These are phyloP conservation scores for human DNA, from an alignment of 2,113 vertebrate species.

Conservation along the genomic window DNA sequence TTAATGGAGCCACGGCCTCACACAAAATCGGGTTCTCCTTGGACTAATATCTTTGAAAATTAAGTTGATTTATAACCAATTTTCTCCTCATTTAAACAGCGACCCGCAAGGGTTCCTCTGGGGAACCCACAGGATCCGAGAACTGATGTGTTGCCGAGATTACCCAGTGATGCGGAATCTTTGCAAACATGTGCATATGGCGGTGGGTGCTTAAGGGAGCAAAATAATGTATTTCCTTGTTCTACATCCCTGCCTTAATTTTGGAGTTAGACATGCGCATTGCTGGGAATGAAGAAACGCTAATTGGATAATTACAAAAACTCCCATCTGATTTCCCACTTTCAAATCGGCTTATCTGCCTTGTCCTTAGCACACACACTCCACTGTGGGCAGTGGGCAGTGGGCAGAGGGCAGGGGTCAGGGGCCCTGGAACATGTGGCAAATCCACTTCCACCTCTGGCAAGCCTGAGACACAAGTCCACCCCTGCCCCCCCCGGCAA, in stretches of 20 bases:
- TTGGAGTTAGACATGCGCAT: not conserved
- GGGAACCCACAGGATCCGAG: conserved; percentile 68
- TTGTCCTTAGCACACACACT: fast-evolving
- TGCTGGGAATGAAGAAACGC: not conserved
- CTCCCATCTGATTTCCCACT: not conserved
- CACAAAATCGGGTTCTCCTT: conserved; percentile 70
- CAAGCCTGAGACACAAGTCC: not conserved
- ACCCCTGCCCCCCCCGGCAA: not conserved
- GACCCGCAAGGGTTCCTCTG: conserved; percentile 75
- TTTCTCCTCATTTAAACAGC: conserved; percentile 80
- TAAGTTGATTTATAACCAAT: conserved; percentile 83
- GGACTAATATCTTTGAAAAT: conserved; percentile 82
- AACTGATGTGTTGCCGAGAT: conserved; percentile 59
- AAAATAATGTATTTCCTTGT: not conserved
- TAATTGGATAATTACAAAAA: conserved; percentile 16
- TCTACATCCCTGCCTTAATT: not conserved
- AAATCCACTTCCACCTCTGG: not conserved
- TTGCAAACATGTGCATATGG: conserved; percentile 50
- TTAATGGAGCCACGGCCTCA: conserved; percentile 58
- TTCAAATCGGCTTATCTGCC: not conserved
- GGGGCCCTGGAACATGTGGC: not conserved
- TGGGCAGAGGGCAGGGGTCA: not conserved
- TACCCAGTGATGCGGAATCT: conserved; percentile 53
- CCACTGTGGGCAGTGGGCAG: fast-evolving
- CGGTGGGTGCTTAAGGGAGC: conserved; percentile 14